These are phyloP conservation scores for Euphydryas editha DNA, from an alignment of 2,888 invertebrate genomes.

Conservation along the genomic window DNA sequence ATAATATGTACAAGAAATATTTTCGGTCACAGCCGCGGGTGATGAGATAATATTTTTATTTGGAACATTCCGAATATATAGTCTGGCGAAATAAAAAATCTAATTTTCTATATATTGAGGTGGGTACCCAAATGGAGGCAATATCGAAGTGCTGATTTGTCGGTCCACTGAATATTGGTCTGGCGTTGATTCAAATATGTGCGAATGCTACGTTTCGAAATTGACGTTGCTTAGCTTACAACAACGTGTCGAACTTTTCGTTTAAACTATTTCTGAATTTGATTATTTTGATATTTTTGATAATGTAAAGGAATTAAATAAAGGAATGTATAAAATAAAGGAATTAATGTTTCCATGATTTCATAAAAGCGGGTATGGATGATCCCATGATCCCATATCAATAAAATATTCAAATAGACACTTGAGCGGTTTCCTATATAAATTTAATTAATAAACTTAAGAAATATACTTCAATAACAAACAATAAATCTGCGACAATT, in stretches of 20 bases:
- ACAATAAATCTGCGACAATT: too few species aligned
- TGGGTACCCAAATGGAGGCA: constrained; percentile 79
- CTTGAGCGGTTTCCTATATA: too few species aligned
- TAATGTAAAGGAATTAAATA: too few species aligned
- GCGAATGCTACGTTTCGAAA: constrained; percentile 58
- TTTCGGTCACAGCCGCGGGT: constrained; percentile 19
- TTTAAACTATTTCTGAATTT: background rate
- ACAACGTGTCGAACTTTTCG: constrained; percentile 30
- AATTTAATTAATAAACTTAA: too few species aligned
- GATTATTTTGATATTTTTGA: constrained; percentile 1
- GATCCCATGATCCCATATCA: too few species aligned
- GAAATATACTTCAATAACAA: too few species aligned
- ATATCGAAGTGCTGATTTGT: constrained; percentile 82
- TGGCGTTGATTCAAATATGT: constrained; percentile 78
- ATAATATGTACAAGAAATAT: constrained; percentile 6
- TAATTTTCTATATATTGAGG: constrained; percentile 74
- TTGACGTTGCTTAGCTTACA: constrained; percentile 59
- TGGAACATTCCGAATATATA: constrained; percentile 32
- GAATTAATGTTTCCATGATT: too few species aligned
- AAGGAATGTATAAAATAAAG: too few species aligned
- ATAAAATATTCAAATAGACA: too few species aligned
- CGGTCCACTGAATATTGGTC: constrained; percentile 79
- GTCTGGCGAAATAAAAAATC: constrained; percentile 68
- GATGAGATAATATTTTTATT: constrained; percentile 35
- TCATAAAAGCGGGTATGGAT: too few species aligned